Percentiles rank a stretch among this genome's conserved stretches.
These are phyloP conservation scores for Fukomys damarensis DNA, from an alignment of 2,113 vertebrate species.

Conservation along the genomic window DNA sequence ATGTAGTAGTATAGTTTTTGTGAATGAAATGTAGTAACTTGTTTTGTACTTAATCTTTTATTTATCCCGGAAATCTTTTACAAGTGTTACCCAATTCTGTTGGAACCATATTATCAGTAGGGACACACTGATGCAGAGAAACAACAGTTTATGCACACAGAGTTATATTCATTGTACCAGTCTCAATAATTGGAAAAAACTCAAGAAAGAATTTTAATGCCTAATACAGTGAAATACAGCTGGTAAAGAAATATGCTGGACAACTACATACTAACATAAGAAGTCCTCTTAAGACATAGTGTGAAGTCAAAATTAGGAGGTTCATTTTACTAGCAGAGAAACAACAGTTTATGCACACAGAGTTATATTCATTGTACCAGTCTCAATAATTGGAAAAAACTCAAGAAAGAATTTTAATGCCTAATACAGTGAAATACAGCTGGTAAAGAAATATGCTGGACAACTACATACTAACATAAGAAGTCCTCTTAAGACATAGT, in stretches of 20 bases:
- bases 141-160: not conserved
- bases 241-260: not conserved
- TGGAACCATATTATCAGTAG: not conserved
- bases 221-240: not conserved
- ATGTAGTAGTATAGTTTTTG: not conserved
- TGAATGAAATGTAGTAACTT: not conserved
- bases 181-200: too few relatives aligned
- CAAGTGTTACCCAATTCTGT: not conserved
- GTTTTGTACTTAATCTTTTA: not conserved
- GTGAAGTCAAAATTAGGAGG: not conserved
- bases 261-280: not conserved
- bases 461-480: not conserved
- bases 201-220: not conserved
- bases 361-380: not conserved
- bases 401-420: not conserved
- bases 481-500: not conserved
- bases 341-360: not conserved
- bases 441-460: not conserved
- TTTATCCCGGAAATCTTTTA: not conserved
- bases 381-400: too few relatives aligned
- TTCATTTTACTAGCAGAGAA: too few relatives aligned
- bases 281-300: not conserved
- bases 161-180: not conserved
- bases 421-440: not conserved
- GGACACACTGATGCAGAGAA: not conserved